Base-by-base conservation (phyloP, 2,888 invertebrate genomes). In the Dasysyrphus albostriatus region DNA sequence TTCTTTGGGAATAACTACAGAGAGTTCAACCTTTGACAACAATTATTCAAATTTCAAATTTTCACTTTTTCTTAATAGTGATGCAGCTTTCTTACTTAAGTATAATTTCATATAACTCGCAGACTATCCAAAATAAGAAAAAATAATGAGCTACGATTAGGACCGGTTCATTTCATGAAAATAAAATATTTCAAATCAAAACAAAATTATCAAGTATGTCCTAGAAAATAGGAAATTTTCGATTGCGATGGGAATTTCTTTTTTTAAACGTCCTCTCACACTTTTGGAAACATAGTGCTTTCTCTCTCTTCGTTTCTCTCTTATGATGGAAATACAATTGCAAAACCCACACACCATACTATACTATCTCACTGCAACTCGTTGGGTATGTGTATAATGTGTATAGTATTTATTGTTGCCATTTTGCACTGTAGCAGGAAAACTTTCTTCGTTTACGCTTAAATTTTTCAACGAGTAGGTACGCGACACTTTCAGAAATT, bases 371-470 rank as follows among this genome's bases (percentile, higher is more conserved):
- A 85, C 69, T 85, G 85, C 81, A 81, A 39, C 24, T 74, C 67
- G 19, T 74, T 59, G 47, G 74, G 72, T 78, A n/a, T 74, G 70
- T 79, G 70, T 82, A 61, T 67, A 61, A 56, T 85, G 16, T 74
- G 82, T 79, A 59, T 87, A 74, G 82, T 87, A 87, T 81, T 87
- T 77, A 83, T 87, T 79, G 83, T 83, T 75, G 78, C 78, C 87
- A 56, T 74, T 74, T 78, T 65, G 24, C 58, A 70, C 65, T 77
- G 61, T 63, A 72, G 7, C 32, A 67, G 58, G 74, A 73, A 82
- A 87, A 87, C 87, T 87, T 83, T 83, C 82, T 72, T 87, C 75
- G 78, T 39, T 61, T 54, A 63, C 34, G 69, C 47, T 65, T 80
- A 73, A 59, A 77, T 70, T 54, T 74, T 72, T 67, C 19, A 73